These are phyloP conservation scores for Fregetta grallaria DNA, from an alignment of 2,113 vertebrate genomes.

Conservation along the genomic window DNA sequence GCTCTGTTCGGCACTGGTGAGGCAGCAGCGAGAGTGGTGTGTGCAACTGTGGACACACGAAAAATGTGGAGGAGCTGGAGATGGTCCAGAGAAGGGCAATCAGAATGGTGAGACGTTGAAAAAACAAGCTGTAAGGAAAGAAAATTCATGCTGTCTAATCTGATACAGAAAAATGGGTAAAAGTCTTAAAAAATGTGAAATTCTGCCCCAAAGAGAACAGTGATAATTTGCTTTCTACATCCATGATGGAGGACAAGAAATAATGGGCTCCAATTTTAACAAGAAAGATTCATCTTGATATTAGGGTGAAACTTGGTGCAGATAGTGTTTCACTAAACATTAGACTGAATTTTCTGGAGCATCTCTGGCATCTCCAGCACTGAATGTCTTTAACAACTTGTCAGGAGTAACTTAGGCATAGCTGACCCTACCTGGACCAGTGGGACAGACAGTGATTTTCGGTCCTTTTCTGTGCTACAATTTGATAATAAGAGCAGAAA, in stretches of 20 bases:
- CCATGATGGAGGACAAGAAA: neutral
- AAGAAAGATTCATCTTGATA: neutral
- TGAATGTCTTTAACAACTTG: neutral
- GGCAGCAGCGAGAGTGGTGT: accelerated
- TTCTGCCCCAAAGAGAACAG: neutral
- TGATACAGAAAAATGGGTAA: neutral
- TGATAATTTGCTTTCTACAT: neutral
- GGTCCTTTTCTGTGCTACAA: neutral
- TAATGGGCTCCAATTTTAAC: neutral
- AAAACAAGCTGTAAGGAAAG: neutral
- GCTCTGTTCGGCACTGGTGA: neutral
- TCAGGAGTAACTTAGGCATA: neutral
- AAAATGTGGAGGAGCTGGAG: neutral
- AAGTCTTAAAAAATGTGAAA: neutral
- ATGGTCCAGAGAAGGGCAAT: neutral
- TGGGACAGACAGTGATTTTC: neutral
- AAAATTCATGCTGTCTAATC: neutral
- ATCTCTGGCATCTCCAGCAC: neutral
- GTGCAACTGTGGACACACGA: neutral
- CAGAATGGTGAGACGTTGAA: neutral
- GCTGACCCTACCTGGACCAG: neutral
- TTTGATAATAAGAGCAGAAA: neutral
- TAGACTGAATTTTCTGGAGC: neutral
- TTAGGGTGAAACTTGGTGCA: neutral
- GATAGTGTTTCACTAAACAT: neutral